Evolutionary conservation across 37 sponge, comb jelly and placozoan genomes (phyloP), one percentile per base, ranked within the genome.

Genomic region (Halichondria panicea): DNA sequence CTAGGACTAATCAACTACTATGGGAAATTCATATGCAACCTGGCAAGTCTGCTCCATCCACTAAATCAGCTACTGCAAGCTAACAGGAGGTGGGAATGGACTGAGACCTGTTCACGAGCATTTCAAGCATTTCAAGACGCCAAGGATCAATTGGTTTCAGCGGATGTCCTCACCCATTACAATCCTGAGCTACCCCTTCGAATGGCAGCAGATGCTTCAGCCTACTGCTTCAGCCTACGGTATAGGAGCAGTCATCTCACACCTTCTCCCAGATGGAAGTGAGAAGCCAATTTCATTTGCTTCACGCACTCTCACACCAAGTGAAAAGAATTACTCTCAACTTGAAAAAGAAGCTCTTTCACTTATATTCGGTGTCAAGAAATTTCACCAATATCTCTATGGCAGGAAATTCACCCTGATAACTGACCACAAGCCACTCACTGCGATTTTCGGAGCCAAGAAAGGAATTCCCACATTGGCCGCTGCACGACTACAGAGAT

Each of bases 341-440:
- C n/a, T n/a, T n/a, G n/a, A n/a, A n/a, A n/a, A 59, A 43, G 81
- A 81, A 61, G 81, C 77, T 13, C 43, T 81, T 12, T 57, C 63
- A 5, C 55, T 87, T 3, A 55, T 75, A 9, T 86, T 57, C 58
- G 77, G 76, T 11, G 62, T 91, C 1, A 59, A 70, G 22, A 74
- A 75, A 24, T 75, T 90, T 41, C 78, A 90, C 63, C 48, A 71
- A 2, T 91, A 91, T 33, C 55, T 91, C 37, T 91, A 80, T 67
- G 92, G 87, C 30, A 22, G 92, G 41, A 63, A 57, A 0, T 91
- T 91, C 71, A 34, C 55, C 1, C 37, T 77, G 8, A 11, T 73
- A 5, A 87, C 84, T n/a, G 88, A 88, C 32, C 83, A 82, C 59
- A 73, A 77, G 60, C 80, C 84, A 38, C 60, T 83, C n/a, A 45